Conservation (phyloP, 2,113 vertebrate species). For the Spilogale gracilis region DNA sequence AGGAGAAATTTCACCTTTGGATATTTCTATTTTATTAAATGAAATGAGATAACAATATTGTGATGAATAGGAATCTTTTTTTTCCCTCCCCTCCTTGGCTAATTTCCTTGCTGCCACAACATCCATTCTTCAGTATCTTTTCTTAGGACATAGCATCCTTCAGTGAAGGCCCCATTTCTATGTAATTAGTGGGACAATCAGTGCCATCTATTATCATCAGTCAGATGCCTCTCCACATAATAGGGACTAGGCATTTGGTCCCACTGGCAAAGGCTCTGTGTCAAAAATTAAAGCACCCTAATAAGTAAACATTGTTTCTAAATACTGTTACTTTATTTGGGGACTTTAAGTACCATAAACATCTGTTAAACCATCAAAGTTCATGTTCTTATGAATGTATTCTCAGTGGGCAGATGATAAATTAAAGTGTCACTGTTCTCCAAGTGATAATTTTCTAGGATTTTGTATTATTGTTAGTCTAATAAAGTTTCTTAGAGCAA, state of each 20-base stretch:
- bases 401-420: slow-evolving; percentile 64
- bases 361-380: slow-evolving; percentile 62
- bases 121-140: slow-evolving; percentile 17
- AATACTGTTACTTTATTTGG: slow-evolving; percentile 20
- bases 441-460: slow-evolving; percentile 52
- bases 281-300: slow-evolving; percentile 52
- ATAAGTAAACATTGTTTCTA: slow-evolving; percentile 59
- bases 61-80: neutral
- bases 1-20: neutral
- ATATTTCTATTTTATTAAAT: slow-evolving; percentile 51
- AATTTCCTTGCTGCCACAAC: slow-evolving; percentile 24
- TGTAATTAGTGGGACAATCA: neutral
- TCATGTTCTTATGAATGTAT: slow-evolving; percentile 66
- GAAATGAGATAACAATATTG: neutral
- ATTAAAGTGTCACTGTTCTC: slow-evolving; percentile 5
- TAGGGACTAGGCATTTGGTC: neutral
- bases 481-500: neutral
- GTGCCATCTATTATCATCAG: neutral
- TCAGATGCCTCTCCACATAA: neutral
- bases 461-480: slow-evolving; percentile 30
- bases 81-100: neutral
- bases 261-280: neutral
- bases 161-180: neutral
- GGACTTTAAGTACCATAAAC: slow-evolving; percentile 34
- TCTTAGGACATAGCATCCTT: slow-evolving; percentile 49